Evolutionary conservation across 2,113 vertebrate genomes (phyloP), one percentile per base, ranked within the genome.

Genomic region (Eudorcas thomsonii): DNA sequence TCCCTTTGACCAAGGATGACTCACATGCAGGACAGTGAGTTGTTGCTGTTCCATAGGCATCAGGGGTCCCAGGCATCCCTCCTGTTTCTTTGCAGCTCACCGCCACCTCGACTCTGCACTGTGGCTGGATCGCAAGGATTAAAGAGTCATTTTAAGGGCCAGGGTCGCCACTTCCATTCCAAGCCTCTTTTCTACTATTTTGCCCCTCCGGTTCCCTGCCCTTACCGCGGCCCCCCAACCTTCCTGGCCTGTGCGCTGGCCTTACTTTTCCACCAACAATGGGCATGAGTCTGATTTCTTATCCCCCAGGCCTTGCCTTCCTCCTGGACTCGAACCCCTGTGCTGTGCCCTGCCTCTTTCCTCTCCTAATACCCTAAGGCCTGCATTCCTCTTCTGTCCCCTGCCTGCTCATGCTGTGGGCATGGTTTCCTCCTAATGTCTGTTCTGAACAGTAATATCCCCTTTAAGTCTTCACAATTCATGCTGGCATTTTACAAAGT

Each of bases 1-100:
- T 23, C 30, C 33, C 48, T 67, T 55, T 4, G 12, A 15, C n/a
- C 23, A 10, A 23, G 78, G 43, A 33, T 0, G 1, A 2, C 8
- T 25, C 33, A 62, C 26, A 3, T 12, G 48, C 39, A 43, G 1
- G 16, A 14, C 74, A 26, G 2, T 25, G 67, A 80, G 36, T 3
- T 23, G 25, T 21, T 64, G 4, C 78, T 94, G 6, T 19, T 12
- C 33, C 48, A 3, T 0, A 19, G 62, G 91, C 16, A 0, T 0
- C 1, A 5, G 28, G 60, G 33, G 21, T 13, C 1, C 39, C 4
- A 2, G 28, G 0, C 7, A 10, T 5, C 48, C 84, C 30, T 1
- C 16, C 7, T 1, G 1, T 43, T 15, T 67, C 64, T 57, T 13
- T 2, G 5, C 59, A 59, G 23, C 82, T 33, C 25, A 50, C 16